Percentiles rank a stretch among this genome's conserved stretches.
These are phyloP conservation scores for Dynastes grantii DNA, from an alignment of 2,888 invertebrate species.

Conservation along the genomic window DNA sequence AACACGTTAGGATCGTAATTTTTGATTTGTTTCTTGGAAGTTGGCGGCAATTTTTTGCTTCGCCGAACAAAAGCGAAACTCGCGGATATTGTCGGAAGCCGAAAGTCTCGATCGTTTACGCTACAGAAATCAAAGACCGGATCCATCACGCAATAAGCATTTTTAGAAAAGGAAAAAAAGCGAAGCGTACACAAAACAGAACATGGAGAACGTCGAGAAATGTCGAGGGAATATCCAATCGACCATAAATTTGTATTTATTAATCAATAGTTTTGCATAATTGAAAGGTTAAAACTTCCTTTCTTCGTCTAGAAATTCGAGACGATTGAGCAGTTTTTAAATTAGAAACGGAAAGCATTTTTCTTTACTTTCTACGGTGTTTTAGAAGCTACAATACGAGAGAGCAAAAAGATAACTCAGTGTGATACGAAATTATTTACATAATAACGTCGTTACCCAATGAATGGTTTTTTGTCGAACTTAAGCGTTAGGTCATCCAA, in stretches of 20 bases:
- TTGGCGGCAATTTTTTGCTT: not conserved
- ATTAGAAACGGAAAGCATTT: no score
- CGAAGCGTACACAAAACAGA: not conserved
- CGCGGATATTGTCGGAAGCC: not conserved
- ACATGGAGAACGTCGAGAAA: not conserved
- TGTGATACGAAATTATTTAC: not conserved
- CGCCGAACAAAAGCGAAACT: not conserved
- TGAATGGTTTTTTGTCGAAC: conserved; percentile 9
- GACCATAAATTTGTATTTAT: not conserved
- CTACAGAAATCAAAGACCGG: not conserved
- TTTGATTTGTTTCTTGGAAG: not conserved
- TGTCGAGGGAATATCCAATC: not conserved
- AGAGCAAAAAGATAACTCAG: not conserved
- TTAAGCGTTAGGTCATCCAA: not conserved
- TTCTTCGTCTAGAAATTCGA: no score
- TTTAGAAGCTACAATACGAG: no score
- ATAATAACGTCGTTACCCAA: conserved; percentile 5
- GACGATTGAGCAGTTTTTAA: no score
- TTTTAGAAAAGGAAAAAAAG: not conserved
- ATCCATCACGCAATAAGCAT: not conserved
- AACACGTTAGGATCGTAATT: not conserved
- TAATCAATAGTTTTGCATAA: not conserved
- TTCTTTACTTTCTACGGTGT: no score
- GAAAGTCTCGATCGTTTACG: not conserved
- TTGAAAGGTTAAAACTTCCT: not conserved